Evolutionary conservation across 2,888 invertebrate species (phyloP).

Genomic region (Autographa gamma): DNA sequence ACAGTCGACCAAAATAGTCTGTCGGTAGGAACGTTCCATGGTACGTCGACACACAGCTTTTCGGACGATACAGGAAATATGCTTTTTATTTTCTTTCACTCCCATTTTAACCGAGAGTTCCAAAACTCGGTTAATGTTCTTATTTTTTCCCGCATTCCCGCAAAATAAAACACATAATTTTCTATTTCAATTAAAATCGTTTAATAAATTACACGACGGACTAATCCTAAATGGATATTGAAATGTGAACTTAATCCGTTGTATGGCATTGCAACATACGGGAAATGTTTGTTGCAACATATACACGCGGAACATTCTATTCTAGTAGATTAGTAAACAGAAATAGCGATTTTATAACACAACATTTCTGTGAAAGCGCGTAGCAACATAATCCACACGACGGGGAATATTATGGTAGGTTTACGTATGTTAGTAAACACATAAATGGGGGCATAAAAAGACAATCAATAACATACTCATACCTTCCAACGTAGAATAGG

Average conservation of each 20-base stretch:
- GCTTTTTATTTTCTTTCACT: constrained; percentile 65
- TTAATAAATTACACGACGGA: constrained; percentile 31
- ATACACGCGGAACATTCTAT: constrained; percentile 71
- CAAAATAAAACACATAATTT: constrained; percentile 53
- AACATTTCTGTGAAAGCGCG: constrained; percentile 61
- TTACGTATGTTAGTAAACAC: constrained; percentile 37
- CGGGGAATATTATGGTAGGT: constrained; percentile 51
- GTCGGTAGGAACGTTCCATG: constrained; percentile 53
- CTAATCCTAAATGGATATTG: constrained; percentile 34
- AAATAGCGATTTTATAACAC: constrained; percentile 69
- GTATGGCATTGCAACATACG: not conserved
- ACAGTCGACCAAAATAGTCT: constrained; percentile 71
- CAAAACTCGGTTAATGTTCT: constrained; percentile 51
- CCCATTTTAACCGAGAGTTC: constrained; percentile 51
- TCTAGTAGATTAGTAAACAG: constrained; percentile 60
- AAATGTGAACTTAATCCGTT: constrained; percentile 20
- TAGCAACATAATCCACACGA: constrained; percentile 60
- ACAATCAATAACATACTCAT: not conserved
- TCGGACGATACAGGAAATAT: constrained; percentile 70
- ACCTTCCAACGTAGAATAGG: not conserved
- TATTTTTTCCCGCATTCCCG: constrained; percentile 57
- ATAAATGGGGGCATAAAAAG: constrained; percentile 17
- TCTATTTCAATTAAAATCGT: constrained; percentile 34
- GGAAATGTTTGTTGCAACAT: constrained; percentile 52
- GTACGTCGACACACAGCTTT: constrained; percentile 55